Base-by-base conservation (phyloP, 1,140 invertebrate genomes). In the Nymphalis io region DNA sequence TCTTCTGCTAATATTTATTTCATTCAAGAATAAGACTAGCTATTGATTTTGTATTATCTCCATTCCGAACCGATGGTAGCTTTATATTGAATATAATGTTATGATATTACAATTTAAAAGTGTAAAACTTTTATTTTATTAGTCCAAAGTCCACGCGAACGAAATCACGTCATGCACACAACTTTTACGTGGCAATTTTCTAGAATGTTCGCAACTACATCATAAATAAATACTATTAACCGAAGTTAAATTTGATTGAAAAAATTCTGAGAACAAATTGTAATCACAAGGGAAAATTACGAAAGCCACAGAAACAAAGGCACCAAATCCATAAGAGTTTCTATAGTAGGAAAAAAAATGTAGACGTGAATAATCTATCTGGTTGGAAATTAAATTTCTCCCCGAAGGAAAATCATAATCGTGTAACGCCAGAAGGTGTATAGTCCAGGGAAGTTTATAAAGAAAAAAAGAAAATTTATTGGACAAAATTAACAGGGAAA, bases 311-410 rank as follows among this genome's bases (percentile, higher is more conserved):
- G 51, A 67, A 46, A 66, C 21, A 66, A 66, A 38, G 55, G 39
- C 15, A 46, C 16, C 65, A 51, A 67, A 67, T 44, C 58, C 44
- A 60, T 42, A 38, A 44, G 38, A 51, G 33, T 48, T 60, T 46
- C 18, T 40, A 40, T 10, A 53, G 21, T 58, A 27, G 10, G 23
- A 27, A 73, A 42, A 68, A 68, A 75, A 75, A 71, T 33, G 27
- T 68, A 72, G 57, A 68, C 33, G 42, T 55, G 51, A 63, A 70
- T 72, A 72, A 75, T 75, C 70, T 62, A 68, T 68, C 66, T 20
- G 63, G 57, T 60, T 64, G 61, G 68, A 72, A 75, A 75, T 75
- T 70, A 67, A 72, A 75, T 75, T 75, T 66, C 48, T 53, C 69
- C 70, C 59, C 63, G 55, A 68, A 63, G 63, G 67, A 67, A 59